Evolutionary conservation across 2,797 vertebrate genomes (phyloP), one percentile per base, ranked within the genome.

Genomic region (Coendou prehensilis): DNA sequence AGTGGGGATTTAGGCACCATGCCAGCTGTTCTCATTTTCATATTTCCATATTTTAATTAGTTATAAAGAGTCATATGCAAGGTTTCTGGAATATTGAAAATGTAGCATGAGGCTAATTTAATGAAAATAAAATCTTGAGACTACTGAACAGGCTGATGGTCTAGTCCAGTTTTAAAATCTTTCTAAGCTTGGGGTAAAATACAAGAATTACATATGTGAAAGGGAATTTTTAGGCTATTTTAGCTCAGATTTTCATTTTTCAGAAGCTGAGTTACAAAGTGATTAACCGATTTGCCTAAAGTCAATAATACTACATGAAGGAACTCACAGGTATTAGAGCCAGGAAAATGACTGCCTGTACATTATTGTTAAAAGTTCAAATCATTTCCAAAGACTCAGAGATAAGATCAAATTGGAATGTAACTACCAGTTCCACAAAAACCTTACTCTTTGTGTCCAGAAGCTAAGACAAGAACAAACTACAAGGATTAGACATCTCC

Each of bases 31-130:
- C 41, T 89, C 33, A 59, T 96, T 54, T 87, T 45, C 37, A 9
- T 85, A 95, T 73, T 61, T 92, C 13, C 56, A 63, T 78, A 71
- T 85, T 85, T 93, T 63, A 94, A 61, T 92, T 84, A 75, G 18
- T 57, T 79, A 56, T 14, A 73, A 96, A 80, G 22, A 85, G 47
- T 78, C 87, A 76, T 20, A 94, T 87, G n/a, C 2, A 71, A 73
- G 18, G 1, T 87, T 82, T 73, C 26, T 59, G 5, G 63, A 89
- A 67, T 76, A 94, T 28, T 84, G 67, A 88, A 84, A 30, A 37
- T 14, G 83, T 78, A 56, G 2, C 7, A 17, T 47, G 5, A 84
- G 14, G 30, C 26, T 92, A 87, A 67, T 50, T 56, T 80, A 59
- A 26, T 83, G 23, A 23, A 56, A 79, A 85, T 6, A 61, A 52